These are phyloP conservation scores for Psophia crepitans DNA, from an alignment of 2,113 vertebrate species.

Conservation along the genomic window DNA sequence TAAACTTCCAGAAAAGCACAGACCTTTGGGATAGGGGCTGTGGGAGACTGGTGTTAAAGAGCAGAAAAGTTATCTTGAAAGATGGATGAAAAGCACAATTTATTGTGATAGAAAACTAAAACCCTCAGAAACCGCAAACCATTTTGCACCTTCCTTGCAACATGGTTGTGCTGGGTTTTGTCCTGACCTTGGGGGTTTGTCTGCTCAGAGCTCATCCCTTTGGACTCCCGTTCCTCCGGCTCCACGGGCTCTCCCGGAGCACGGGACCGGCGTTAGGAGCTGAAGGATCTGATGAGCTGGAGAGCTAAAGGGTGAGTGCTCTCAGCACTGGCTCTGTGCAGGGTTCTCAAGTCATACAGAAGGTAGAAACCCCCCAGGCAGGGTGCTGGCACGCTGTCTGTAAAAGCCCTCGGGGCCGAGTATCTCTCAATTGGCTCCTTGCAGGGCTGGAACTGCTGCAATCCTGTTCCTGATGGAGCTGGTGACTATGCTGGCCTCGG, in stretches of 20 bases:
- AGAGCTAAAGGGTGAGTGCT: fast-evolving
- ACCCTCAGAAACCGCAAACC: fast-evolving
- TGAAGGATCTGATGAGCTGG: not conserved
- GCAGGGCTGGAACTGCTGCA: not conserved
- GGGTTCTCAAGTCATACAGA: not conserved
- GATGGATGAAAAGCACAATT: not conserved
- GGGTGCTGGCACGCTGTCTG: fast-evolving
- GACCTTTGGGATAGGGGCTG: not conserved
- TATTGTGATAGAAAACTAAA: not conserved
- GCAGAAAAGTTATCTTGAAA: not conserved
- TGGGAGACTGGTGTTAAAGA: fast-evolving
- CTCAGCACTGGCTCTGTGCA: fast-evolving
- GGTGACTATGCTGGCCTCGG: not conserved
- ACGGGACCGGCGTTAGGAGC: fast-evolving
- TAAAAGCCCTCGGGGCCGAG: not conserved
- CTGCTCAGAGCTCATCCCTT: not conserved
- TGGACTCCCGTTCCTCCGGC: not conserved
- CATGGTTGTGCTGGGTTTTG: fast-evolving
- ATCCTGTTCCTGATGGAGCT: not conserved
- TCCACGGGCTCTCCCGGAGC: not conserved
- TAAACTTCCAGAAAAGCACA: not conserved
- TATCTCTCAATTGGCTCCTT: not conserved
- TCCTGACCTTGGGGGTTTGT: fast-evolving
- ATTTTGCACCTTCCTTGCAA: not conserved
- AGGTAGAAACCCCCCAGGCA: not conserved